phyloP scores from a whole-genome alignment of 2,888 invertebrate species.

The Drosophila meridionalis region DNA sequence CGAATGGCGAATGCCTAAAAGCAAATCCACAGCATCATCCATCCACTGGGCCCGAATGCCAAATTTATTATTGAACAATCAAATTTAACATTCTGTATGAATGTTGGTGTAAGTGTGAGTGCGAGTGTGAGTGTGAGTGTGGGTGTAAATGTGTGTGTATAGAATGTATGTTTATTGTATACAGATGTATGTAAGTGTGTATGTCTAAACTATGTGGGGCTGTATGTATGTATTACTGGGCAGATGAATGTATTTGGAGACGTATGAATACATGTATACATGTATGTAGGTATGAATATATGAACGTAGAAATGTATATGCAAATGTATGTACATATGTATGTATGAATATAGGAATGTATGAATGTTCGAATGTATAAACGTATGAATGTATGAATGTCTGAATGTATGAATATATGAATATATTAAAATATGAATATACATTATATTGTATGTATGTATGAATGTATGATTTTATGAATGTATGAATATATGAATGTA shows the following conservation, averaged over 20 bases:
- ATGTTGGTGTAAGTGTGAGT: background rate
- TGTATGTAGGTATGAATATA: background rate
- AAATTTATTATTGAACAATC: conserved; percentile 13
- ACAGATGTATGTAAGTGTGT: background rate
- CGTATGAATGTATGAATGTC: background rate
- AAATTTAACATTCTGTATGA: background rate
- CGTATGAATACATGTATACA: background rate
- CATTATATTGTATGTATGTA: background rate
- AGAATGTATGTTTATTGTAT: background rate
- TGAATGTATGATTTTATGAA: background rate
- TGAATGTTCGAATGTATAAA: background rate
- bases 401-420: background rate
- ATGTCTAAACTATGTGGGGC: background rate
- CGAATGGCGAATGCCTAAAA: conserved; percentile 5
- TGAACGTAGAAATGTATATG: no score
- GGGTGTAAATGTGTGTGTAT: background rate
- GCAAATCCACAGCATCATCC: background rate
- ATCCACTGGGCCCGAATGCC: background rate
- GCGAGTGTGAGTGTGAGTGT: background rate
- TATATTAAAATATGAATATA: background rate
- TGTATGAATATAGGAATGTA: background rate
- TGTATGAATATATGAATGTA: background rate
- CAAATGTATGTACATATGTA: no score
- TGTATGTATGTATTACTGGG: background rate
- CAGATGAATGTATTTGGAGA: background rate